Conservation (phyloP, 2,888 invertebrate genomes). For the Crematogaster levior region DNA sequence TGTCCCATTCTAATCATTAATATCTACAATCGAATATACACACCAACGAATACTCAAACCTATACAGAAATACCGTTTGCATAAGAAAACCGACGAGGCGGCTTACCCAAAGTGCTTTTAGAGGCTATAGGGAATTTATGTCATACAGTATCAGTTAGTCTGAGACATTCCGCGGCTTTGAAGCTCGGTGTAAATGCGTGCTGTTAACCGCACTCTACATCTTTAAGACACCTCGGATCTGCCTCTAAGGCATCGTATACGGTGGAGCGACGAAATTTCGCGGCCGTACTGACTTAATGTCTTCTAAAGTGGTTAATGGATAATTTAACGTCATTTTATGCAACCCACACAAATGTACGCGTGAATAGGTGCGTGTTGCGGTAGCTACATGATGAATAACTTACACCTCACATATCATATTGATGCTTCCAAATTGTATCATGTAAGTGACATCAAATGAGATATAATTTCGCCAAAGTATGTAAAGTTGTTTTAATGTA, state of each 20-base stretch:
- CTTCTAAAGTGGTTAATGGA: slow-evolving; percentile 68
- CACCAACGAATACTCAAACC: not conserved
- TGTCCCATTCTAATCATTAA: not conserved
- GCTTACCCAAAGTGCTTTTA: slow-evolving; percentile 40
- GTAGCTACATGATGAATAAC: slow-evolving; percentile 38
- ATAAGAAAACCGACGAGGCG: slow-evolving; percentile 37
- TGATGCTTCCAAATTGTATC: slow-evolving; percentile 22
- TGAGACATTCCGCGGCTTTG: slow-evolving; percentile 60
- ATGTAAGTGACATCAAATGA: slow-evolving; percentile 25
- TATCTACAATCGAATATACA: not conserved
- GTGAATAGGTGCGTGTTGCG: not conserved
- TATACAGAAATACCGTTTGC: not conserved
- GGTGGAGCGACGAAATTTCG: slow-evolving; percentile 45
- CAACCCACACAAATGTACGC: not conserved
- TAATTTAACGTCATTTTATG: slow-evolving; percentile 67
- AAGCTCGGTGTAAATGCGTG: slow-evolving; percentile 59
- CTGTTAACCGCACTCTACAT: slow-evolving; percentile 62
- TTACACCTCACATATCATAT: slow-evolving; percentile 36
- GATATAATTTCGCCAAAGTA: not conserved
- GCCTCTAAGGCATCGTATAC: slow-evolving; percentile 28
- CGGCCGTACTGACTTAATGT: slow-evolving; percentile 57
- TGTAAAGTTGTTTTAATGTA: slow-evolving; percentile 4
- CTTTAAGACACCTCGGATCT: slow-evolving; percentile 61
- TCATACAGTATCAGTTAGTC: slow-evolving; percentile 49
- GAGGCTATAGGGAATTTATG: slow-evolving; percentile 63